Base-by-base conservation (phyloP, 2,113 vertebrate species). In the Brachypodius melanocephalos region DNA sequence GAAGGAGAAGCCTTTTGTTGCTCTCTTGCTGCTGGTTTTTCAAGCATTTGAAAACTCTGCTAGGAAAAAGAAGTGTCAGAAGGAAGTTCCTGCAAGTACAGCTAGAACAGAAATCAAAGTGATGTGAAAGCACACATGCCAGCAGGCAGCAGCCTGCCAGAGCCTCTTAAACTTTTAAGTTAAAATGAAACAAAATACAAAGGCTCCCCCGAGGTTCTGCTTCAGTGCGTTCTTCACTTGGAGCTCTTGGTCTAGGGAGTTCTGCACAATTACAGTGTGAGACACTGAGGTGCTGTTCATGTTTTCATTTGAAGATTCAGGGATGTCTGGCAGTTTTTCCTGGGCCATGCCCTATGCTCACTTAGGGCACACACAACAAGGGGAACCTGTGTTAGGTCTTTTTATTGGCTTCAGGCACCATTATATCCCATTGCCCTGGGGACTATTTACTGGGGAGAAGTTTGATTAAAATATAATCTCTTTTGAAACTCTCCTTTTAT, bases 361-460 rank as follows among this genome's bases (percentile, higher is more conserved):
- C 10, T 40, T 5, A 9, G 26, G 72, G 42, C 25, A 32, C 29
- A 32, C 40, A 42, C 12, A 59, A 1, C 2, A 32, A 54, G 49
- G 5, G 15, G 46, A 42, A 24, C 18, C 17, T 29, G 26, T 26
- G 28, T 58, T 29, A 61, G 36, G 49, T 17, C 31, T 48, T 49
- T 43, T 58, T 9, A 18, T 9, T 65, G 55, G 49, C 67, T 79
- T 68, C 76, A 49, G 29, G 51, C 25, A n/a, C 19, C 24, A 12
- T 43, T 21, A 5, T 12, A 12, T 48, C 40, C 49, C 28, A 15
- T 52, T 57, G 14, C 17, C 9, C 36, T 43, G 40, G 55, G 40
- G 17, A 34, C 48, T 65, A 1, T 14, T 18, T 0, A 0, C 61
- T 75, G 65, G 26, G 25, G 9, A 36, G n/a, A 11, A 29, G 15